Base-by-base conservation (phyloP, 1,140 invertebrate genomes). In the Halictus rubicundus region DNA sequence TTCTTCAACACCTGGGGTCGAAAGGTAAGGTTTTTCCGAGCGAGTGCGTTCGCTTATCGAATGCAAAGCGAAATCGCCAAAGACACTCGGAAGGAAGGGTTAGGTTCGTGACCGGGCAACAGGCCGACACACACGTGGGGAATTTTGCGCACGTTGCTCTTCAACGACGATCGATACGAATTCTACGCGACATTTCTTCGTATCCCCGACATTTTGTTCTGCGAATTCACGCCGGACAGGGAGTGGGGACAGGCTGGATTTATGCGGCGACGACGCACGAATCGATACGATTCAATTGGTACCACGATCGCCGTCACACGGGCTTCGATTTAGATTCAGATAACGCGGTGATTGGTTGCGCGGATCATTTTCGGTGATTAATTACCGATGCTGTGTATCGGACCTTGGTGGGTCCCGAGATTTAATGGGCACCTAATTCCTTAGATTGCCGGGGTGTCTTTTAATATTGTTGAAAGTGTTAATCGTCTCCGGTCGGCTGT, bases 11-110 rank as follows among this genome's bases (percentile, higher is more conserved):
- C 1, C 21, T 46, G 9, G 37, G 42, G 23, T 7, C 27, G 19
- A 16, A 23, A 72, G 76, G 68, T 78, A 78, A 78, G 68, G 1
- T n/a, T 46, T 32, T 32, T 32, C 32, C 32, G 32, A 32, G 32
- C 32, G 32, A 32, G 32, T n/a, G n/a, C 32, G 32, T 32, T 21
- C 16, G 49, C 49, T 54, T 4, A 16, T 54, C 49, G 46, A 0
- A 10, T 37, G 3, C 21, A 21, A 37, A 42, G 10, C 25, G 3
- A 14, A 16, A 16, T 7, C 16, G 19, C 54, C 9, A 49, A 57
- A 78, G 59, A 72, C 12, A 14, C 7, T 32, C n/a, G 75, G 2
- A 9, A n/a, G 12, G 32, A 21, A 52, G 16, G 54, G 59, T 37
- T 52, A 37, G 46, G 23, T 12, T 16, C 6, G 25, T 32, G 64